Base-by-base conservation (phyloP, 2,888 invertebrate species). In the Clanis bilineata region DNA sequence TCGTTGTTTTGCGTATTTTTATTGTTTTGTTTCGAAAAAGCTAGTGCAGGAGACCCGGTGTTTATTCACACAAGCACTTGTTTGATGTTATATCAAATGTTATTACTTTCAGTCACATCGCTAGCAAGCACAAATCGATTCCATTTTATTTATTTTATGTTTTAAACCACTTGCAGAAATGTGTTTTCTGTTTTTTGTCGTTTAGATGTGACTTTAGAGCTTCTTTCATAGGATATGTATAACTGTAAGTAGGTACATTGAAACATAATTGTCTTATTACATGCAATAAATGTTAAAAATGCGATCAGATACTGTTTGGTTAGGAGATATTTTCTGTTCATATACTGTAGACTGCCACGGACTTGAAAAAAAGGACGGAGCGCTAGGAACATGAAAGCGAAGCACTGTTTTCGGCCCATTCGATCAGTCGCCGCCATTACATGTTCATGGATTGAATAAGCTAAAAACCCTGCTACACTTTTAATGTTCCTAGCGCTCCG, bases 91-190 rank as follows among this genome's bases (percentile, higher is more conserved):
- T 41, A 18, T 41, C 18, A 18, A 41, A 18, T 51, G 32, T 51
- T 32, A 51, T 18, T 51, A 0, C 23, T 12, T 62, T 64, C 59
- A 65, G 60, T 64, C 65, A 62, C 58, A 62, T 64, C 51, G 61
- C 60, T 64, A 67, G 63, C 68, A 67, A 62, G 67, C 67, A 71
- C 60, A 62, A 60, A 60, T 64, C 61, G 56, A 72, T 76, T 76
- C 69, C 73, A 72, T 74, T 74, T 68, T 79, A 71, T 79, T 77
- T 80, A 51, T 80, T 77, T 79, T 76, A 61, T 62, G 65, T 68
- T 67, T 64, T 66, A 67, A 62, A 64, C 56, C 21, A 61, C 67
- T 69, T 64, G 66, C 66, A 65, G 65, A 64, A 60, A 70, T 65
- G 65, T 66, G 65, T 72, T 70, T 72, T 66, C 70, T 71, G 65